Conservation (phyloP, 2,888 invertebrate genomes). For the Chouioia cunea region DNA sequence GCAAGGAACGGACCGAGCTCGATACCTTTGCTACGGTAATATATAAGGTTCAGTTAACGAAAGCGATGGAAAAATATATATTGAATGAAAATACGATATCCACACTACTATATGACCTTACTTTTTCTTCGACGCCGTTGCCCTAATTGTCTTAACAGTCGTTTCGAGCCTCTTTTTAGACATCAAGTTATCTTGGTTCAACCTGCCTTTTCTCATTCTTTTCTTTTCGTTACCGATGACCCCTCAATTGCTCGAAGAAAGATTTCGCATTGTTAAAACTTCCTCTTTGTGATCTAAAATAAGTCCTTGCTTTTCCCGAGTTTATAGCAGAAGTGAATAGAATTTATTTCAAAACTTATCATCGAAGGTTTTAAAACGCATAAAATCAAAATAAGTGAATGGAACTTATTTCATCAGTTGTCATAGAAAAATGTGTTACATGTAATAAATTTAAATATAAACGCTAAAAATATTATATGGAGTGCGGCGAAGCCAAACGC, state of each 20-base stretch:
- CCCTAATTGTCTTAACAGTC: conserved; percentile 43
- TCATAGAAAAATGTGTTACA: too few species aligned
- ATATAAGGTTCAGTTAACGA: not conserved
- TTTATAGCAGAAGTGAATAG: too few species aligned
- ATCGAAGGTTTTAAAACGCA: too few species aligned
- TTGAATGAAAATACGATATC: conserved; percentile 41
- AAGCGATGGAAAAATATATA: conserved; percentile 28
- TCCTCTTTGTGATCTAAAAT: not conserved
- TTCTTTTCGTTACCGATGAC: not conserved
- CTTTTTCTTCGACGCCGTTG: not conserved
- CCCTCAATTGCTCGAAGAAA: not conserved
- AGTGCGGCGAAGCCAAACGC: too few species aligned
- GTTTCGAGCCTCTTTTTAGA: conserved; percentile 7
- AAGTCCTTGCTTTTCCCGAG: too few species aligned
- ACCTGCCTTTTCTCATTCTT: not conserved
- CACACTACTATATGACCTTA: conserved; percentile 4
- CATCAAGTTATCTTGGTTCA: not conserved
- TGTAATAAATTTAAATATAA: too few species aligned
- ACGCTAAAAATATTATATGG: too few species aligned
- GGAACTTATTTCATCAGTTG: too few species aligned
- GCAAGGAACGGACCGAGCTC: not conserved
- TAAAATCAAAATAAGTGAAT: too few species aligned
- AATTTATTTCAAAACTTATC: too few species aligned
- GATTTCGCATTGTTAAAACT: not conserved
- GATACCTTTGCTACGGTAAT: not conserved